These are phyloP conservation scores for Steinernema feltiae DNA, from an alignment of 1,140 invertebrate species.

Conservation along the genomic window DNA sequence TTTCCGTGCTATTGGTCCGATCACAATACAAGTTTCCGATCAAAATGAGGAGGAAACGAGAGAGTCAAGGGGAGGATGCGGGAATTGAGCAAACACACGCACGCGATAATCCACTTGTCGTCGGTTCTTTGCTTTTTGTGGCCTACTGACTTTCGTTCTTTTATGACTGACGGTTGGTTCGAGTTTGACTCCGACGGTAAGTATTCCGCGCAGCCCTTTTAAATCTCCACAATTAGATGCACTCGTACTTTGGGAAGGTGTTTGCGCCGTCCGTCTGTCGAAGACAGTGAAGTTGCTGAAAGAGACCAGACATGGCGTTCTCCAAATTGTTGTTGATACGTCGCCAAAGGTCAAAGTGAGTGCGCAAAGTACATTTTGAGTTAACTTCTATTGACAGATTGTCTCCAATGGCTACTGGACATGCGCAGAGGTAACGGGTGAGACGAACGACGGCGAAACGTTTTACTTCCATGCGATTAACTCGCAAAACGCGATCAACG, in stretches of 20 bases:
- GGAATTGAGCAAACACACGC: background rate
- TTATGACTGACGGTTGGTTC: constrained; percentile 4
- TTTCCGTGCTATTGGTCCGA: background rate
- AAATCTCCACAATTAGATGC: background rate
- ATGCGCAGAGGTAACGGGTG: background rate
- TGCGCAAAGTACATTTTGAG: background rate
- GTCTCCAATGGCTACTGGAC: background rate
- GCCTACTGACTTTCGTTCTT: background rate
- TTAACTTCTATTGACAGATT: background rate
- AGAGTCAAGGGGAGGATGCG: background rate
- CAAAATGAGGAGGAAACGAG: background rate
- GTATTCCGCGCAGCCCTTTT: background rate
- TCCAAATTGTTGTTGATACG: background rate
- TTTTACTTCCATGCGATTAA: background rate
- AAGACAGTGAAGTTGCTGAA: background rate
- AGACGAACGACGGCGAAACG: background rate
- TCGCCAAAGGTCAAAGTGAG: background rate
- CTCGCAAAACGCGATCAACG: background rate
- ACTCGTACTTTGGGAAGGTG: background rate
- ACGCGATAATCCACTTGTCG: background rate
- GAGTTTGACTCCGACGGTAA: background rate
- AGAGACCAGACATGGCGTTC: background rate
- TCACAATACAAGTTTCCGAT: too few relatives aligned
- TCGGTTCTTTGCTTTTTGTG: background rate
- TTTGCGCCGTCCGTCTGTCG: background rate